Conservation (phyloP, 2,888 invertebrate genomes). For the Dendrolimus pini region DNA sequence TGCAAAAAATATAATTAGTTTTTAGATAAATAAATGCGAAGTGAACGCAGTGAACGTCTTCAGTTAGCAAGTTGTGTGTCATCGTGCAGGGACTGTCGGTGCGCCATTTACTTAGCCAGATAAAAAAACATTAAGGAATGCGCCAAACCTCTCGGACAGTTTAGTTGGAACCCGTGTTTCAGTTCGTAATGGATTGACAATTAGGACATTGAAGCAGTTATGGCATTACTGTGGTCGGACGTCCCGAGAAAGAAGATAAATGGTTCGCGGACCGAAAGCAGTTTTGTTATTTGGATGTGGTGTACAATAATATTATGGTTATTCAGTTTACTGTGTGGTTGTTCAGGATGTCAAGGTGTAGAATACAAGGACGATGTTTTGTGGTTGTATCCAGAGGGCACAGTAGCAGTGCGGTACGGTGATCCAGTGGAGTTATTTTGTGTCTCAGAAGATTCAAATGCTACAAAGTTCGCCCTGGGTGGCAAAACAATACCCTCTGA, state of each 20-base stretch:
- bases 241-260: slow-evolving; percentile 44
- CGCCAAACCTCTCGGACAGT: slow-evolving; percentile 38
- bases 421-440: slow-evolving; percentile 80
- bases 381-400: slow-evolving; percentile 70
- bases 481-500: slow-evolving; percentile 40
- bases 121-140: slow-evolving; percentile 52
- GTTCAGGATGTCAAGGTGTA: slow-evolving; percentile 44
- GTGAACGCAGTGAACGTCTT: slow-evolving; percentile 30
- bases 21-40: slow-evolving; percentile 34
- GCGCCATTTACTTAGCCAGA: slow-evolving; percentile 59
- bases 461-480: slow-evolving; percentile 51
- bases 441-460: slow-evolving; percentile 63
- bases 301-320: slow-evolving; percentile 49
- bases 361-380: slow-evolving; percentile 46
- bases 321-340: slow-evolving; percentile 50
- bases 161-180: slow-evolving; percentile 35
- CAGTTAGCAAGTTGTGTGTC: slow-evolving; percentile 64
- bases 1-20: slow-evolving; percentile 3
- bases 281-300: slow-evolving; percentile 39
- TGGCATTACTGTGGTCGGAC: slow-evolving; percentile 45
- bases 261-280: slow-evolving; percentile 33
- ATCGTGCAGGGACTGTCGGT: slow-evolving; percentile 55
- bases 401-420: slow-evolving; percentile 76
- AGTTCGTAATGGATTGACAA: slow-evolving; percentile 56
- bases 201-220: slow-evolving; percentile 33